phyloP scores from a whole-genome alignment of 2,797 vertebrate species.

The Iguana delicatissima region DNA sequence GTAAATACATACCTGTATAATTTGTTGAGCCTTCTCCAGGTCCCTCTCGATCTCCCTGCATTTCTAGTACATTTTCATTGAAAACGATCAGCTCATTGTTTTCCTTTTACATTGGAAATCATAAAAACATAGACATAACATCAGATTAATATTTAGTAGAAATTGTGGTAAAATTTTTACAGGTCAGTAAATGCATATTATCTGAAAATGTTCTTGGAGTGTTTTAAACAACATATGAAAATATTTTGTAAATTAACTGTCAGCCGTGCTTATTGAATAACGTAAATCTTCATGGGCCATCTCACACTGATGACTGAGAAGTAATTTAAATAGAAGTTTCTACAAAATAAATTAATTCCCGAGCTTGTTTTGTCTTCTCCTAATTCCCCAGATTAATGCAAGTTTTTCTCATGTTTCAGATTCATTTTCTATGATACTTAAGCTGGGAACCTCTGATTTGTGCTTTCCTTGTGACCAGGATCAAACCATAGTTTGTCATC shows the following conservation, averaged over 20 bases:
- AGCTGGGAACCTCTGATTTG: neutral
- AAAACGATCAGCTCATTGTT: slow-evolving; percentile 65
- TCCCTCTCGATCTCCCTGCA: slow-evolving; percentile 73
- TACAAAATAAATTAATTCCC: neutral
- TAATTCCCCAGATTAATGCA: neutral
- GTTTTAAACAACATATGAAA: neutral
- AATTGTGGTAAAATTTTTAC: neutral
- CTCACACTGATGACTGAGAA: too few species aligned
- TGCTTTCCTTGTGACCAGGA: neutral
- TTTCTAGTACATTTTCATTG: slow-evolving; percentile 67
- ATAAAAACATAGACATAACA: slow-evolving; percentile 17
- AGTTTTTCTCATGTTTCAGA: neutral
- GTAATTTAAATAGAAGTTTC: neutral
- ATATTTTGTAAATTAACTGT: neutral
- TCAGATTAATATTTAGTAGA: neutral
- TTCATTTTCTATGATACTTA: neutral
- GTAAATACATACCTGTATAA: slow-evolving; percentile 72
- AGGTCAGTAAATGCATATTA: neutral
- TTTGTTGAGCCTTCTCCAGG: slow-evolving; percentile 62
- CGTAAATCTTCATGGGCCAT: neutral
- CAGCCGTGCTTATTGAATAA: neutral
- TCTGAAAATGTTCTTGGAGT: neutral
- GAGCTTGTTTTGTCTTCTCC: neutral
- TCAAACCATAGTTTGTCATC: neutral
- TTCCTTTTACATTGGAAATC: slow-evolving; percentile 63